Conservation (phyloP, 1,140 invertebrate genomes). For the Micrasema longulum region DNA sequence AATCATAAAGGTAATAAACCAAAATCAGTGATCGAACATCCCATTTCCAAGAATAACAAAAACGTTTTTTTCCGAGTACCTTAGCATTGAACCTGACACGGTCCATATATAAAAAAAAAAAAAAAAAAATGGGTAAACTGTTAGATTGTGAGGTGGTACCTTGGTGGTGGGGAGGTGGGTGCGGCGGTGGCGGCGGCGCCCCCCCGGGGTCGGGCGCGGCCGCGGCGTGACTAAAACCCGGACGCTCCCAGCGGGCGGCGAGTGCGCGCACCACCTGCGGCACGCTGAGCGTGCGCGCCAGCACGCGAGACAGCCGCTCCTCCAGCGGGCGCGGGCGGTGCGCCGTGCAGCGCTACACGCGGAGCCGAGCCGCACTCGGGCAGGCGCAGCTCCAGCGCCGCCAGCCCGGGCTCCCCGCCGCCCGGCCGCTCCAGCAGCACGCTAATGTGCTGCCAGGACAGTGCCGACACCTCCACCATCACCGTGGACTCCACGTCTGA, state of each 20-base stretch:
- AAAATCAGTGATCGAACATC: too few species aligned
- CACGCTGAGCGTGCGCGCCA: conserved; percentile 91
- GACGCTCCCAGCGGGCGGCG: conserved; percentile 73
- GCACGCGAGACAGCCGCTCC: conserved; percentile 82
- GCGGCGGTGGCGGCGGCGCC: conserved; percentile 53
- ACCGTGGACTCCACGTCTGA: conserved; percentile 82
- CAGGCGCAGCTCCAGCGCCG: conserved; percentile 91
- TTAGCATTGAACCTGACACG: too few species aligned
- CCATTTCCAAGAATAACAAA: too few species aligned
- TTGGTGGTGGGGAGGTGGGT: conserved; percentile 22
- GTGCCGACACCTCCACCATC: conserved; percentile 91
- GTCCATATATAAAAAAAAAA: too few species aligned
- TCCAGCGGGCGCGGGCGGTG: conserved; percentile 23
- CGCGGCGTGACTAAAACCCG: conserved; percentile 66
- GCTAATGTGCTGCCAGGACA: conserved; percentile 89
- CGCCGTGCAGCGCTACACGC: conserved; percentile 70
- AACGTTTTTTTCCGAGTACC: too few species aligned
- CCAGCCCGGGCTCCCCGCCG: conserved; percentile 83
- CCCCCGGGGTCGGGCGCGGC: conserved; percentile 65
- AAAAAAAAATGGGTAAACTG: background rate
- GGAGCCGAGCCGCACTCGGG: conserved; percentile 77
- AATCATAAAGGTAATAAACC: too few species aligned
- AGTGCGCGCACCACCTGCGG: conserved; percentile 85
- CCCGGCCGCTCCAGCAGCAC: conserved; percentile 93
- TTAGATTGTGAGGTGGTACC: background rate